These are phyloP conservation scores for Daboia siamensis DNA, from an alignment of 2,113 vertebrate species.

Conservation along the genomic window DNA sequence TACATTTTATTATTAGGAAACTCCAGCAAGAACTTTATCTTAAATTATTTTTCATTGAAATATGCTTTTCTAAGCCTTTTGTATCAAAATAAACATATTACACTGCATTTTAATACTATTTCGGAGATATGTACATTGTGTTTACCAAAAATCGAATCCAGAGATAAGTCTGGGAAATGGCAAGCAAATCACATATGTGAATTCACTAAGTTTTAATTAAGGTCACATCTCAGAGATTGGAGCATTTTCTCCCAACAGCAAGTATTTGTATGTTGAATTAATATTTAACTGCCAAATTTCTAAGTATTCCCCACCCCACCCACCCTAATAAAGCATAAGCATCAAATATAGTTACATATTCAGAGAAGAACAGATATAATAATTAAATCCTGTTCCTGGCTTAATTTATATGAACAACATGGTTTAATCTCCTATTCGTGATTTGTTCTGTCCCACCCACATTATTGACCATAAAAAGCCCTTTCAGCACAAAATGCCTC, in stretches of 20 bases:
- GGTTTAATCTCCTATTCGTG: neutral
- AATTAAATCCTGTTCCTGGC: neutral
- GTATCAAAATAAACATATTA: neutral
- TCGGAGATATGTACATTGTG: neutral
- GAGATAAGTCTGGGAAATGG: neutral
- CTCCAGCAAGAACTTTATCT: neutral
- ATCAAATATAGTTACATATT: neutral
- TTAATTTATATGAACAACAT: neutral
- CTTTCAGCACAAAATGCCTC: neutral
- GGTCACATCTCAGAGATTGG: neutral
- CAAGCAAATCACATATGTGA: neutral
- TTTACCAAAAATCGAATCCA: neutral
- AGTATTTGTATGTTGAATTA: neutral
- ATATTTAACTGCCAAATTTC: neutral
- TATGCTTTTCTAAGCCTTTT: neutral
- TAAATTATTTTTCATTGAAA: neutral
- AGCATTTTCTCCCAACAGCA: neutral
- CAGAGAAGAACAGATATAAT: neutral
- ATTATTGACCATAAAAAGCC: neutral
- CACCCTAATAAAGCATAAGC: neutral
- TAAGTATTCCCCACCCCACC: neutral
- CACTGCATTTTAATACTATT: neutral
- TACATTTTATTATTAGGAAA: neutral
- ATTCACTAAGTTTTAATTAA: neutral
- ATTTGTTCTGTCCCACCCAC: neutral